Conservation (phyloP, 2,797 vertebrate genomes). For the Pterois miles region DNA sequence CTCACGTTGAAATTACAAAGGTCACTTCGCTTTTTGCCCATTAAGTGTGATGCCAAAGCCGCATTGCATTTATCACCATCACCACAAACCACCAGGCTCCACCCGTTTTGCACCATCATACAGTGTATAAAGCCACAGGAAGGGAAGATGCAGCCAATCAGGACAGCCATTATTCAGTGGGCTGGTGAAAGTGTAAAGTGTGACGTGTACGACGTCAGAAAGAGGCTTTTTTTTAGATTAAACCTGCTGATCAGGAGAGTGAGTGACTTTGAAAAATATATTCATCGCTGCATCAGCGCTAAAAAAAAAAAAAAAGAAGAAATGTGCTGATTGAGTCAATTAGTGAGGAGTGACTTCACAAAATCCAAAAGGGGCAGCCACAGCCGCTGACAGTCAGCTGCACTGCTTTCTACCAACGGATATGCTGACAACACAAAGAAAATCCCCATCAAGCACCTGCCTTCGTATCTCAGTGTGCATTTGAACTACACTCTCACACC, state of each 20-base stretch:
- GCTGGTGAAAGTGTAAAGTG: conserved; percentile 13
- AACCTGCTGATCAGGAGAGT: conserved; percentile 24
- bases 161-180: conserved; percentile 21
- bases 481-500: not conserved
- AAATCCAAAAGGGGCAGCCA: conserved; percentile 32
- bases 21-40: conserved; percentile 4
- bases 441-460: conserved; percentile 15
- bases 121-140: conserved; percentile 30
- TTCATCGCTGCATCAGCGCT: conserved; percentile 23
- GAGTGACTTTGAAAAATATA: conserved; percentile 29
- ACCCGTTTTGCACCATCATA: conserved; percentile 36
- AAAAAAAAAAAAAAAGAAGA: conserved; percentile 5
- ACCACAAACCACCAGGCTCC: conserved; percentile 45
- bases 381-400: conserved; percentile 18
- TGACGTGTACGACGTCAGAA: conserved; percentile 23
- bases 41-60: conserved; percentile 15
- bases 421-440: conserved; percentile 45
- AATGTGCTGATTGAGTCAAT: conserved; percentile 53
- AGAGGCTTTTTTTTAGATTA: not conserved
- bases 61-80: conserved; percentile 51
- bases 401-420: conserved; percentile 14
- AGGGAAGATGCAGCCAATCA: conserved; percentile 24
- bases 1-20: not conserved
- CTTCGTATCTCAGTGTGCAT: not conserved
- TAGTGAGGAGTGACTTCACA: conserved; percentile 42